These are phyloP conservation scores for Melikaiella ostensackeni DNA, from an alignment of 2,888 invertebrate species.

Conservation along the genomic window DNA sequence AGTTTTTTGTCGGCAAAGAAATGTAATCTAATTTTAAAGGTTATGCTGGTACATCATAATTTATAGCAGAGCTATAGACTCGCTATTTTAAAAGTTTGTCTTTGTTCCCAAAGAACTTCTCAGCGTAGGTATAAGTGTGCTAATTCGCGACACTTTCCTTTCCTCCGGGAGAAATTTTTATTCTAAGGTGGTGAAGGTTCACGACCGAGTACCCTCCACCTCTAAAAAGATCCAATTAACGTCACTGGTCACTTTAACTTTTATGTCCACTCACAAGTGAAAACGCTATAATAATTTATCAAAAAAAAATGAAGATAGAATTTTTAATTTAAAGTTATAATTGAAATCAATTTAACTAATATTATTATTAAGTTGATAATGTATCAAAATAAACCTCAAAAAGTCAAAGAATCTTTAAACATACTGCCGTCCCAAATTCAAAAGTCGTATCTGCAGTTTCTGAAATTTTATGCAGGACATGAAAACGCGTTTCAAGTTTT, in stretches of 20 bases:
- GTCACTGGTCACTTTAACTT: not conserved
- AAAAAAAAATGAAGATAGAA: too few relatives aligned
- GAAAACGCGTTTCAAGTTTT: too few relatives aligned
- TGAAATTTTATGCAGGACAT: too few relatives aligned
- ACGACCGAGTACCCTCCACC: not conserved
- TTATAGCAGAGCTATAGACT: not conserved
- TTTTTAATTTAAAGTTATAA: too few relatives aligned
- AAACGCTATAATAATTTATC: too few relatives aligned
- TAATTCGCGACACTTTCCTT: conserved; percentile 28
- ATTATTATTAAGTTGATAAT: too few relatives aligned
- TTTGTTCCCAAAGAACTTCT: conserved; percentile 16
- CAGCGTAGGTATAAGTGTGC: not conserved
- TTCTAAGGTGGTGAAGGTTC: not conserved
- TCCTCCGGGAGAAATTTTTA: conserved; percentile 4
- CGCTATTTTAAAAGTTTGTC: not conserved
- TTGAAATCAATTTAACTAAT: too few relatives aligned
- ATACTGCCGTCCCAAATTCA: too few relatives aligned
- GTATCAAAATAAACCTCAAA: too few relatives aligned
- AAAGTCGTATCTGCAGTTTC: too few relatives aligned
- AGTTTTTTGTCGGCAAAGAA: not conserved
- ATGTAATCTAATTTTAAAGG: conserved; percentile 9
- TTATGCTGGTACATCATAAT: not conserved
- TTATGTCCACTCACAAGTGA: not conserved
- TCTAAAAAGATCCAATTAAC: not conserved
- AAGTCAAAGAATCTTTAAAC: too few relatives aligned